Evolutionary conservation across 2,113 vertebrate genomes (phyloP).

Genomic region (Crocuta crocuta): DNA sequence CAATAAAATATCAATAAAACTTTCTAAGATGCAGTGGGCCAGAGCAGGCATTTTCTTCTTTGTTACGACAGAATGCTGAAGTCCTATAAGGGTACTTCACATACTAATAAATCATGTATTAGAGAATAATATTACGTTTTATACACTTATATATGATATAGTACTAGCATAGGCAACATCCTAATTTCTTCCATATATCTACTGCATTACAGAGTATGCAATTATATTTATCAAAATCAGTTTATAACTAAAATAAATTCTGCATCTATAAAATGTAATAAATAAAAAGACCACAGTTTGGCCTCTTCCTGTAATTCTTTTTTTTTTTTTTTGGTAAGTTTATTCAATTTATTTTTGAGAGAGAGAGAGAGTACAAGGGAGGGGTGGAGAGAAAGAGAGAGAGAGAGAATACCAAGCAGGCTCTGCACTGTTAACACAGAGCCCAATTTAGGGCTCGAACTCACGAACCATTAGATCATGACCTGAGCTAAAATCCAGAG

Average conservation of each 20-base stretch:
- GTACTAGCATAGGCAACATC: not conserved
- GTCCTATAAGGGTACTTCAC: not conserved
- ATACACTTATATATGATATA: not conserved
- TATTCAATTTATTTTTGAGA: too few relatives aligned
- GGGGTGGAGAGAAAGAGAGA: too few relatives aligned
- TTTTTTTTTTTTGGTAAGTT: too few relatives aligned
- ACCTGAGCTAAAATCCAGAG: too few relatives aligned
- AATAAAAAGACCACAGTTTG: not conserved
- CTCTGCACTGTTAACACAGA: too few relatives aligned
- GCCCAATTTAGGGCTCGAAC: too few relatives aligned
- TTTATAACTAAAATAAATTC: not conserved
- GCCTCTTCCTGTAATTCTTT: not conserved
- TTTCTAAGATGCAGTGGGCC: not conserved
- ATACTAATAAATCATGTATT: not conserved
- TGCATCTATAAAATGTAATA: not conserved
- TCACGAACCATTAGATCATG: too few relatives aligned
- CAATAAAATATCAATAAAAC: conserved; percentile 42
- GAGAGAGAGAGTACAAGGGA: too few relatives aligned
- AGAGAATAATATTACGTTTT: not conserved
- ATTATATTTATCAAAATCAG: not conserved
- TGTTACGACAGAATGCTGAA: not conserved
- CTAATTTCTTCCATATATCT: not conserved
- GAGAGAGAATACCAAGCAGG: too few relatives aligned
- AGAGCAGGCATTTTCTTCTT: not conserved
- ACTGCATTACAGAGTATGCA: not conserved